Percentiles rank a stretch among this genome's conserved stretches.
Evolutionary conservation across 2,888 invertebrate species (phyloP).

Genomic region (Platerodrilus igneus): DNA sequence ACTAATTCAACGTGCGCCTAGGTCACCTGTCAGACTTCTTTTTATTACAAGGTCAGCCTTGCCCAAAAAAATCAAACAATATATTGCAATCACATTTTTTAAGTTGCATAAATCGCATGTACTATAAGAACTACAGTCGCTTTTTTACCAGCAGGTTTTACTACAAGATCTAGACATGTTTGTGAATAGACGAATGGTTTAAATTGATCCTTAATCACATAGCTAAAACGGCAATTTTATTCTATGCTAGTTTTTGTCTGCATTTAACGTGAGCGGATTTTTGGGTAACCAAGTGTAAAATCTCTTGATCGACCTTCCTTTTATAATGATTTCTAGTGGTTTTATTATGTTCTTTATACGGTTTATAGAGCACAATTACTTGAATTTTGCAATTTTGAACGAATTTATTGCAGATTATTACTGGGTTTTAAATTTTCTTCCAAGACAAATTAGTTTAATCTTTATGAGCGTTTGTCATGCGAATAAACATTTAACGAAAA

Average conservation of each 20-base stretch:
- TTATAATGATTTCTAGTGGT: constrained; percentile 29
- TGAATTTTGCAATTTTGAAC: constrained; percentile 11
- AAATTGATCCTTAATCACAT: constrained; percentile 17
- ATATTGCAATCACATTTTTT: constrained; percentile 22
- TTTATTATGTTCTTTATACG: constrained; percentile 10
- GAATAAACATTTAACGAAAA: too few species aligned
- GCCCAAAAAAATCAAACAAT: constrained; percentile 25
- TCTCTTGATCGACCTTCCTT: constrained; percentile 40
- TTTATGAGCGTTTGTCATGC: too few species aligned
- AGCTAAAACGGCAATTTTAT: constrained; percentile 20
- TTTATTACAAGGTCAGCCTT: constrained; percentile 30
- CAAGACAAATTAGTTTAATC: too few species aligned
- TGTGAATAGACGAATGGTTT: constrained; percentile 1
- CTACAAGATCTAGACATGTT: constrained; percentile 11
- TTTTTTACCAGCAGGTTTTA: constrained; percentile 2
- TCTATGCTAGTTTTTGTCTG: constrained; percentile 18
- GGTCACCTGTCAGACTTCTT: constrained; percentile 33
- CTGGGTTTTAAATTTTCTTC: constrained; percentile 4
- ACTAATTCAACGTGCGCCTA: constrained; percentile 24
- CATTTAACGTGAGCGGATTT: constrained; percentile 22
- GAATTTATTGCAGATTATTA: constrained; percentile 9
- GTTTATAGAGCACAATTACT: constrained; percentile 10
- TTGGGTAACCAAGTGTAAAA: constrained; percentile 38
- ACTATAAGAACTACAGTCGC: constrained; percentile 21
- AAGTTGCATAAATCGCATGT: constrained; percentile 23